These are phyloP conservation scores for Allobates femoralis DNA, from an alignment of 2,797 vertebrate genomes.

Conservation along the genomic window DNA sequence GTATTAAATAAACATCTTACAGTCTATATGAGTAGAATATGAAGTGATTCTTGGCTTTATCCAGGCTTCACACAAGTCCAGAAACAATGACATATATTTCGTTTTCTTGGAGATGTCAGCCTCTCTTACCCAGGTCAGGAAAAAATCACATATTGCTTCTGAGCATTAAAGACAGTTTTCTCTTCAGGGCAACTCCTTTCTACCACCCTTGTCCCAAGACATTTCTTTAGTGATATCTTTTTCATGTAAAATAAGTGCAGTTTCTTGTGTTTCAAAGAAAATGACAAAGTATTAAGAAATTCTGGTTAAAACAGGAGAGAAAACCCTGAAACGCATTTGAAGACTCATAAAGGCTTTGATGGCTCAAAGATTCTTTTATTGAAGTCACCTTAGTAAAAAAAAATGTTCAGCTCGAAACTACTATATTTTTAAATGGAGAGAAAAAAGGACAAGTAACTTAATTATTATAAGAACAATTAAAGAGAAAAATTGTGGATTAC, in stretches of 20 bases:
- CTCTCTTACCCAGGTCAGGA: slow-evolving; percentile 60
- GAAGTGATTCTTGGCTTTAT: slow-evolving; percentile 32
- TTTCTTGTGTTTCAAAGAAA: slow-evolving; percentile 53
- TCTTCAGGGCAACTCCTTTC: slow-evolving; percentile 60
- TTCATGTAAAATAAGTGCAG: slow-evolving; percentile 59
- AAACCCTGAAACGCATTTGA: no score
- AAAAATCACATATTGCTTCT: slow-evolving; percentile 59
- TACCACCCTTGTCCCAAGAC: slow-evolving; percentile 60
- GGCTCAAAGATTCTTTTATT: slow-evolving; percentile 44
- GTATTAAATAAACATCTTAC: slow-evolving; percentile 26
- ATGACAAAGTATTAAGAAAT: slow-evolving; percentile 55
- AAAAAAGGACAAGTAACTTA: slow-evolving; percentile 57
- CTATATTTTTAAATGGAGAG: slow-evolving; percentile 31
- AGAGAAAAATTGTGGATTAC: slow-evolving; percentile 56
- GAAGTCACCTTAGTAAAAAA: slow-evolving; percentile 38
- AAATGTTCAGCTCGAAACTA: slow-evolving; percentile 23
- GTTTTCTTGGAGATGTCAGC: slow-evolving; percentile 54
- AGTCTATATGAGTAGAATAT: slow-evolving; percentile 26
- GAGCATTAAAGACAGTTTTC: slow-evolving; percentile 57
- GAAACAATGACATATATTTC: slow-evolving; percentile 59
- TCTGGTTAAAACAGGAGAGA: slow-evolving; percentile 30
- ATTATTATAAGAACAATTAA: slow-evolving; percentile 64
- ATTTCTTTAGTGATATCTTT: slow-evolving; percentile 60
- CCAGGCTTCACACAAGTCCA: slow-evolving; percentile 45
- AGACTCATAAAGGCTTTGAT: slow-evolving; percentile 58